Percentiles rank a stretch among this genome's conserved stretches.
Evolutionary conservation across 2,888 invertebrate species (phyloP).

Genomic region (Thymelicus acteon): DNA sequence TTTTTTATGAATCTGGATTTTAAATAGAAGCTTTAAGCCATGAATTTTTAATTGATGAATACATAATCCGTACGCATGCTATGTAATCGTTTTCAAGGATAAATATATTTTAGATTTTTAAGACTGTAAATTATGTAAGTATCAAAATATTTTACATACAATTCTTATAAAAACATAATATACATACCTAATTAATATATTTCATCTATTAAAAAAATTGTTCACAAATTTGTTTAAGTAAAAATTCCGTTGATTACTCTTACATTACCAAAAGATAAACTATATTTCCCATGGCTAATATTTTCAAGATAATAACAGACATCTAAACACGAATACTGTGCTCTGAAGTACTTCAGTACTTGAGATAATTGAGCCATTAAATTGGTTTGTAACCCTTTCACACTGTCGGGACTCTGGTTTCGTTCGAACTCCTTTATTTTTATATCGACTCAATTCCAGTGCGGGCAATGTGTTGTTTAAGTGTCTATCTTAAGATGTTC

Average conservation of each 20-base stretch:
- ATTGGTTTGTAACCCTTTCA: constrained; percentile 71
- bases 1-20: not conserved
- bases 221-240: too few relatives aligned
- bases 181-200: too few relatives aligned
- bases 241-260: too few relatives aligned
- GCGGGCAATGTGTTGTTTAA: constrained; percentile 64
- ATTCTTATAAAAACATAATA: too few relatives aligned
- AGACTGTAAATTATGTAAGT: too few relatives aligned
- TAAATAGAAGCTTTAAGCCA: not conserved
- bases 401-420: constrained; percentile 64
- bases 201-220: too few relatives aligned
- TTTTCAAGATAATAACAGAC: not conserved
- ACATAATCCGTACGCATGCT: too few relatives aligned
- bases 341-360: constrained; percentile 60
- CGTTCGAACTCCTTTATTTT: constrained; percentile 66
- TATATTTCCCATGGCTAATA: not conserved
- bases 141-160: too few relatives aligned
- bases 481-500: constrained; percentile 43
- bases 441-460: constrained; percentile 53
- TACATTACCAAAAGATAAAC: not conserved
- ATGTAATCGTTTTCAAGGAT: too few relatives aligned
- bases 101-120: too few relatives aligned
- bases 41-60: too few relatives aligned
- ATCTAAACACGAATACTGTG: constrained; percentile 45
- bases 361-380: constrained; percentile 81